Evolutionary conservation across 1,140 invertebrate genomes (phyloP).

Genomic region (Archegozetes longisetosus): DNA sequence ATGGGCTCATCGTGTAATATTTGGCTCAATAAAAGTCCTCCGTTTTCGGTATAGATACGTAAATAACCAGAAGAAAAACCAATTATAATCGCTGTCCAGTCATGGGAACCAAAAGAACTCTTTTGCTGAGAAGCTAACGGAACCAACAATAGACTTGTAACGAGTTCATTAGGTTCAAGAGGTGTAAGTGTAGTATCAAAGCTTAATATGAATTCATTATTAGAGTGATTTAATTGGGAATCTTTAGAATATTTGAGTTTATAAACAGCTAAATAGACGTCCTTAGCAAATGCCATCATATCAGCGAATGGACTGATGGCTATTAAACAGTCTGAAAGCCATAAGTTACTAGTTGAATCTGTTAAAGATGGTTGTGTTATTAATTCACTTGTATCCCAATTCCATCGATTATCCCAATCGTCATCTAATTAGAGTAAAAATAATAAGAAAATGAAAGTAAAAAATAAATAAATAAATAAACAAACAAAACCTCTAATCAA

Average conservation of each 20-base stretch:
- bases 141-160: conserved; percentile 40
- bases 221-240: not conserved
- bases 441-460: not conserved
- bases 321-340: conserved; percentile 51
- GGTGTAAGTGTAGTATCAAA: conserved; percentile 23
- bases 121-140: conserved; percentile 46
- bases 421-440: conserved; percentile 6
- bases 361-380: conserved; percentile 9
- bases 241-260: conserved; percentile 32
- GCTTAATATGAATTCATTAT: conserved; percentile 22
- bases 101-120: conserved; percentile 39
- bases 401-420: conserved; percentile 19
- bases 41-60: conserved; percentile 72
- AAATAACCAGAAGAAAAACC: conserved; percentile 70
- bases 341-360: conserved; percentile 26
- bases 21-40: conserved; percentile 60
- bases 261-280: conserved; percentile 45
- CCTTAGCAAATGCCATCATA: conserved; percentile 47
- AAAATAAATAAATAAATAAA: too few species aligned
- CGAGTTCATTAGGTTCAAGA: conserved; percentile 29
- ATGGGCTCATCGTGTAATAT: conserved; percentile 66
- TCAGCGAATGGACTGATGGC: conserved; percentile 57
- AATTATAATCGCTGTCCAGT: conserved; percentile 82
- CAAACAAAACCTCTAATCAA: not conserved
- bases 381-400: conserved; percentile 18